Evolutionary conservation across 1,140 invertebrate species (phyloP), one percentile per base, ranked within the genome.

Genomic region (Mycetomoellerius zeteki): DNA sequence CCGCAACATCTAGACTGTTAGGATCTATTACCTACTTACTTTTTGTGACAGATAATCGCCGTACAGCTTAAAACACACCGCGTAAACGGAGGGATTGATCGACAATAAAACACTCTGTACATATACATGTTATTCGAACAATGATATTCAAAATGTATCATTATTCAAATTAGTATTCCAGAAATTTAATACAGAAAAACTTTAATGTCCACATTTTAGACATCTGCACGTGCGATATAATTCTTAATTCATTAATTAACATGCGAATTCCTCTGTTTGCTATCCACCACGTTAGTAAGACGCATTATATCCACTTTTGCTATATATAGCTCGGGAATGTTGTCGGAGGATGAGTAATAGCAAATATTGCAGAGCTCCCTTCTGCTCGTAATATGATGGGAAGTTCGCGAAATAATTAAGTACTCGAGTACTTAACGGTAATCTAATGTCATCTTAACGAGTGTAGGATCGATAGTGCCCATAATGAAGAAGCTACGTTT

Each of bases 361-460:
- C 80, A 84, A 84, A 84, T 75, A 84, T 84, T 37, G 54, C 19
- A 14, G 12, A 24, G 71, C 67, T 81, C 43, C 8, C 24, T 33
- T 76, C 7, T 52, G 65, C 78, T n/a, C 37, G 54, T 58, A 73
- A 84, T 62, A 62, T 27, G 80, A 47, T 43, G 37, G 21, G 24
- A 82, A 72, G 24, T 50, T 84, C 43, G 27, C n/a, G 7, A 60
- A 56, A 84, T 84, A 73, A 84, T 84, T 84, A 84, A 84, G 80
- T 84, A 52, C 14, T 24, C 27, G 43, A 71, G 37, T 72, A 75
- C 80, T 84, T 84, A 75, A 62, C 24, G 80, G 7, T 84, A 84
- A 84, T 75, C 37, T 84, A 75, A 84, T 75, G 69, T 84, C 69
- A 62, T 43, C 37, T 82, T 75, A 84, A 84, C 80, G 80, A 84